Percentiles rank a stretch among this genome's conserved stretches.
Evolutionary conservation across 2,797 vertebrate species (phyloP).

Genomic region (Sebastiscus tertius): DNA sequence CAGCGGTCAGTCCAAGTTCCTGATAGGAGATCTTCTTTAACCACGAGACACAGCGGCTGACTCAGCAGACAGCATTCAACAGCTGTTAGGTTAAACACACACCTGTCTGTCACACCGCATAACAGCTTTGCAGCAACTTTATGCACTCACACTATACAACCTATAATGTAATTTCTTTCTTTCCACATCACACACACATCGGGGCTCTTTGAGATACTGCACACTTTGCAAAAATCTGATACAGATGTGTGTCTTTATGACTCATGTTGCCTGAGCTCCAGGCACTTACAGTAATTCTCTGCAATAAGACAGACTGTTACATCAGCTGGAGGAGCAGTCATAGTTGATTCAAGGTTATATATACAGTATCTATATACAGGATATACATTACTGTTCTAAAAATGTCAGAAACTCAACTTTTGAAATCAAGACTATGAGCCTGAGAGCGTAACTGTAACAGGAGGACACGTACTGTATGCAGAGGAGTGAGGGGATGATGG

Average conservation of each 20-base stretch:
- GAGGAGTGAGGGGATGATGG: slow-evolving; percentile 10
- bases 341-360: neutral
- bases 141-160: neutral
- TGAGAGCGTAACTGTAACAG: neutral
- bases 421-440: slow-evolving; percentile 20
- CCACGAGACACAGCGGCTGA: slow-evolving; percentile 22
- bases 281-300: slow-evolving; percentile 4
- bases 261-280: neutral
- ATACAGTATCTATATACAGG: neutral
- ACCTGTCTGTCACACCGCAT: neutral
- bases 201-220: neutral
- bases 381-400: neutral
- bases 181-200: neutral
- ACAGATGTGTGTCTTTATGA: neutral
- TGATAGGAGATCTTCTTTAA: slow-evolving; percentile 1
- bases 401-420: slow-evolving; percentile 25
- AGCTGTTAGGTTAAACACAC: slow-evolving; percentile 15
- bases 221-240: neutral
- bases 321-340: neutral
- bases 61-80: slow-evolving; percentile 22
- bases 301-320: neutral
- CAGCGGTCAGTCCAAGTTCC: neutral
- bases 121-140: neutral
- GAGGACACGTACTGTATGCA: slow-evolving; percentile 15
- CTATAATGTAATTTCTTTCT: neutral